Base-by-base conservation (phyloP, 2,797 vertebrate species). In the Bovichtus variegatus region DNA sequence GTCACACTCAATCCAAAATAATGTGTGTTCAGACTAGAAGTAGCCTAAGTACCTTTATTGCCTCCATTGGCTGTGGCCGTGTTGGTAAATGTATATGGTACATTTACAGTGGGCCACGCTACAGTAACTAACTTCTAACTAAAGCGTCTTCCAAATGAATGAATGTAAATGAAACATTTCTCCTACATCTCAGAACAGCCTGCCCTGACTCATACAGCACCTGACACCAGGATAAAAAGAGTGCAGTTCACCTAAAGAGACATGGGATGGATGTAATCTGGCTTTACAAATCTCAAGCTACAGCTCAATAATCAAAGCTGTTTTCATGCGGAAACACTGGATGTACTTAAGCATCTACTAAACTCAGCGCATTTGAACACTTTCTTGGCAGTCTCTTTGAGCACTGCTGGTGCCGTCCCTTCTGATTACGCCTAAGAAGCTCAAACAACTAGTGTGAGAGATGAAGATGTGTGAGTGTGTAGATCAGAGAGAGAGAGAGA, bases 341-440 rank as follows among this genome's bases (percentile, higher is more conserved):
- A 54, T 64, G 59, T 51, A 49, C 69, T 74, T 62, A 47, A 64
- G 68, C 49, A 9, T 78, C 61, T 27, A 31, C 51, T 77, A 47
- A 50, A 87, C 51, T 62, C 63, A 75, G 70, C 71, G 69, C 43
- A 64, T 81, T 80, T 51, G 80, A 86, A 70, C 60, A 34, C 61
- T 49, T 87, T 88, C 65, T 78, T 79, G 61, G 86, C 71, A 78
- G 68, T 59, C 53, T 69, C 31, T 27, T 27, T 36, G 71, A 40
- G 49, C 87, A 4, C 81, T 2, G 71, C 85, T 31, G 79, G 78
- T 82, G 84, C 81, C 15, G 79, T 87, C 86, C 74, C 60, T 61
- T 82, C 46, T 46, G 34, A 86, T 91, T 81, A 88, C 61, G 47
- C 60, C 9, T 7, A 10, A 68, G 57, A 59, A 54, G 71, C 25